Evolutionary conservation across 2,797 vertebrate species (phyloP).

Genomic region (Gymnodraco acuticeps): DNA sequence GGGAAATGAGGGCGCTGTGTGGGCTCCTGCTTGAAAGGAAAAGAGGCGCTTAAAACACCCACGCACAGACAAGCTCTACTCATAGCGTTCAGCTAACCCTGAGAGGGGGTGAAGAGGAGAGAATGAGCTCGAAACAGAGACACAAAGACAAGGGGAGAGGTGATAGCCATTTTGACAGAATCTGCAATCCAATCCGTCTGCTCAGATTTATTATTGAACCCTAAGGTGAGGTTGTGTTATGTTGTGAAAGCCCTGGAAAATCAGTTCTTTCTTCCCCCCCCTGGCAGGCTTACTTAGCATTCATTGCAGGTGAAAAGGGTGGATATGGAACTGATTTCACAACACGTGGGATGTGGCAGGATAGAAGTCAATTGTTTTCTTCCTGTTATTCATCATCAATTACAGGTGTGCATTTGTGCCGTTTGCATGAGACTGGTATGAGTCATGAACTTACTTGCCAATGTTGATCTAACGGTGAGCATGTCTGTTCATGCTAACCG

Average conservation of each 20-base stretch:
- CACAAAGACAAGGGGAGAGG: slow-evolving; percentile 55
- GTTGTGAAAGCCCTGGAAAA: slow-evolving; percentile 36
- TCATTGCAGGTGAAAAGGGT: slow-evolving; percentile 61
- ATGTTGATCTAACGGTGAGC: slow-evolving; percentile 40
- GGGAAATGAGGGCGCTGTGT: slow-evolving; percentile 80
- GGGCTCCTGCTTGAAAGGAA: slow-evolving; percentile 78
- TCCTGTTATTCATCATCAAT: slow-evolving; percentile 62
- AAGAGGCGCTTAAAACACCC: slow-evolving; percentile 75
- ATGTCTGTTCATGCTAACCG: slow-evolving; percentile 70
- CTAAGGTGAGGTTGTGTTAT: slow-evolving; percentile 36
- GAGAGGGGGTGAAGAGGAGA: slow-evolving; percentile 59
- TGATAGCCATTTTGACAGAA: slow-evolving; percentile 57
- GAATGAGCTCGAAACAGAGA: slow-evolving; percentile 53
- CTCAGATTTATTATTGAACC: slow-evolving; percentile 52
- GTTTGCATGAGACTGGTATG: slow-evolving; percentile 59
- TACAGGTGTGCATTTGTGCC: slow-evolving; percentile 61
- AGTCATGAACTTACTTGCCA: slow-evolving; percentile 62
- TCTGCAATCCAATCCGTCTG: slow-evolving; percentile 58
- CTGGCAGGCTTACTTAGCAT: slow-evolving; percentile 40
- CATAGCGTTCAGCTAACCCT: slow-evolving; percentile 63
- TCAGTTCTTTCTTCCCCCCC: slow-evolving; percentile 25
- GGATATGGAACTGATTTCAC: slow-evolving; percentile 61
- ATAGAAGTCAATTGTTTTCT: slow-evolving; percentile 37
- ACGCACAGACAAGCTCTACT: slow-evolving; percentile 70
- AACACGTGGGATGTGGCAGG: slow-evolving; percentile 50